These are phyloP conservation scores for Synanthedon formicaeformis DNA, from an alignment of 2,888 invertebrate genomes.

Conservation along the genomic window DNA sequence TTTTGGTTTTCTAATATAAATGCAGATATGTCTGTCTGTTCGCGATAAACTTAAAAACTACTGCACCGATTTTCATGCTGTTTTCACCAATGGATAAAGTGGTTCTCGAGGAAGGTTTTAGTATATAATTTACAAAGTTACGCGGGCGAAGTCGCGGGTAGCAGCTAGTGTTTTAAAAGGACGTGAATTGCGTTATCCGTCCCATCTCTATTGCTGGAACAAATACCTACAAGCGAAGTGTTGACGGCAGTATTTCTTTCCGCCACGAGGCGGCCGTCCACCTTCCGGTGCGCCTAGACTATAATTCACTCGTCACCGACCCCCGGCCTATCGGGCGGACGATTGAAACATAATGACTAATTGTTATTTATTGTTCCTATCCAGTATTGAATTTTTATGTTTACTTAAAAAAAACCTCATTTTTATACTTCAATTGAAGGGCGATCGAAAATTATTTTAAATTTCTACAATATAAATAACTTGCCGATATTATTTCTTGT, in stretches of 20 bases:
- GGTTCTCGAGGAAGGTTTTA: no score
- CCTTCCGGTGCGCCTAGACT: conserved; percentile 24
- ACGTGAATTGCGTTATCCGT: not conserved
- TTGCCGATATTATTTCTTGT: no score
- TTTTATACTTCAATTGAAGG: no score
- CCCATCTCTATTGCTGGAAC: conserved; percentile 26
- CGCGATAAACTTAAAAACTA: no score
- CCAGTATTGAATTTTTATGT: not conserved
- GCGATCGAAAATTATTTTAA: no score
- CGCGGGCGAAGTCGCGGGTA: no score
- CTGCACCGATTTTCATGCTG: no score
- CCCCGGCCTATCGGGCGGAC: conserved; percentile 10
- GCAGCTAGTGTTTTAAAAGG: not conserved
- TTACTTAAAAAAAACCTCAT: not conserved
- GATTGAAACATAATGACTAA: conserved; percentile 51
- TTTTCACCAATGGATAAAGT: no score
- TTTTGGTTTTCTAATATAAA: not conserved
- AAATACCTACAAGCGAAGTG: conserved; percentile 23
- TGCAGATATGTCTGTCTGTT: no score
- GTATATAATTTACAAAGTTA: no score
- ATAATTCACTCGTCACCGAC: conserved; percentile 17
- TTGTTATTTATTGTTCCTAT: conserved; percentile 37
- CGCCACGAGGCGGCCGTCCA: conserved; percentile 16
- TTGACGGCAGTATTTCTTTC: conserved; percentile 60
- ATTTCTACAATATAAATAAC: no score